Evolutionary conservation across 2,888 invertebrate species (phyloP), one percentile per base, ranked within the genome.

Genomic region (Phyllotreta cruciferae): DNA sequence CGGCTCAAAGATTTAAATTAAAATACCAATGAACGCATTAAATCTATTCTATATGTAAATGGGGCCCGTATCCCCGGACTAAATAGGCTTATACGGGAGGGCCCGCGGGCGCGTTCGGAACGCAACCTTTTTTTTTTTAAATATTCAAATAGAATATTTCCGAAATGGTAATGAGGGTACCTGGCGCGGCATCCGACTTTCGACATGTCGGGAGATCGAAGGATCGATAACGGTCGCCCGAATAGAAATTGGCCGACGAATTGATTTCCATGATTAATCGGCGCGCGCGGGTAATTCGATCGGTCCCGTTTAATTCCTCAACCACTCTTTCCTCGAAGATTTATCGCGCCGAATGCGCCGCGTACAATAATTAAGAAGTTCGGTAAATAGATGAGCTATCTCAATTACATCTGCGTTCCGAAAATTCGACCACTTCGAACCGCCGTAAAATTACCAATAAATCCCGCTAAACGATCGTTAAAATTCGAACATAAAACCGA

Each of bases 11-110:
- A 42, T 41, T 50, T 41, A 41, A 58, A 58, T 50, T 58, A 50
- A 58, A 58, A 58, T 50, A 50, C 58, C 50, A 50, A 58, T 50
- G 50, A 50, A 49, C 39, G n/a, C 24, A 57, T 58, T 58, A 58
- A 45, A 62, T 37, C 62, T 56, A 53, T 57, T 62, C 53, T 57
- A 62, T 62, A 62, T 62, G 62, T 62, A 62, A 62, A 62, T 62
- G 44, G 24, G 39, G 14, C 39, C 53, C 62, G 38, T 57, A 62
- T 62, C 53, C 45, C 24, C 35, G 50, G 41, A 39, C 57, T 41
- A 58, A 50, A 58, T 58, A 50, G 50, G 41, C 58, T 58, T 58
- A 58, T 58, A 24, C 24, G 24, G 45, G 37, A 52, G 37, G 38
- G 52, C 52, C 37, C 6, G 6, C 14, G 37, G 52, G 34, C 38